Evolutionary conservation across 2,797 vertebrate genomes (phyloP), one percentile per base, ranked within the genome.

Genomic region (Hemitrygon akajei): DNA sequence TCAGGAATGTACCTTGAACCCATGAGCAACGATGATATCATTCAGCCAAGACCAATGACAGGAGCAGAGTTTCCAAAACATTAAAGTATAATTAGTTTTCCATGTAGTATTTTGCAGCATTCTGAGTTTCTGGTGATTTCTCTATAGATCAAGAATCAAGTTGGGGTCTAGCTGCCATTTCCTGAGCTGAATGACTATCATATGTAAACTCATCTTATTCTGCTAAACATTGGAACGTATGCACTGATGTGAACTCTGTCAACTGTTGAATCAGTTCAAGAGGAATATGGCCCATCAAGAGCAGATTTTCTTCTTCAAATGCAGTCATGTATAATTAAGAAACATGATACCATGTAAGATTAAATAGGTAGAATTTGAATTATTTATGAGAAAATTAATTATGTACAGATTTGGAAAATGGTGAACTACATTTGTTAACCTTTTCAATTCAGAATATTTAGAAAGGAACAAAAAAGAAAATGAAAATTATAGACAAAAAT

Each of bases 211-310:
- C 56, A 86, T 56, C 12, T 86, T 60, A 56, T 86, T 69, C 63
- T 7, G 69, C 20, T n/a, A 89, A 86, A 69, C 37, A 34, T 63
- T 89, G 18, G 34, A 89, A 14, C 66, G 37, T 89, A 69, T 89
- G 34, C 86, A 89, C 86, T 89, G 37, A 69, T 69, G 18, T 69
- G n/a, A 63, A 89, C 60, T 60, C 86, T 18, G 25, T 89, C n/a
- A 63, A 89, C 86, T 89, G 63, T 89, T 89, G n/a, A 86, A 60
- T 86, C 82, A 86, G 27, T 86, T 86, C 7, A 89, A 63, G 86
- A 89, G n/a, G 47, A 84, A 84, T 84, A 58, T 40, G 81, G 81
- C 47, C 81, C 56, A 84, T 27, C 56, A 56, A n/a, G 58, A 87
- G 60, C 63, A 89, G 86, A 34, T 69, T 34, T 63, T 34, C 66